Percentiles rank a stretch among this genome's conserved stretches.
Conservation (phyloP, 2,888 invertebrate species). For the Eupithecia inturbata region DNA sequence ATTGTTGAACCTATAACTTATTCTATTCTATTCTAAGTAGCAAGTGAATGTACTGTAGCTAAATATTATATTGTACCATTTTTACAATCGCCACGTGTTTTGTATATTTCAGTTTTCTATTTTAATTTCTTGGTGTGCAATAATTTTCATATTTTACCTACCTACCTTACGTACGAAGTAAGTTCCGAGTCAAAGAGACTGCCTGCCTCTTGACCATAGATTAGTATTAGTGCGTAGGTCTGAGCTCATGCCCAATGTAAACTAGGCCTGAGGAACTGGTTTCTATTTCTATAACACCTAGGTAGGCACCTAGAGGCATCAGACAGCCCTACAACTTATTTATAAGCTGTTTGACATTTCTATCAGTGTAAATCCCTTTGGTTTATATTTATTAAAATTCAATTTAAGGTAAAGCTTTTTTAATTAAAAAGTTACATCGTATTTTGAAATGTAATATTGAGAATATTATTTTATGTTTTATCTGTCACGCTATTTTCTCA, state of each 20-base stretch:
- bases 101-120: too few relatives aligned
- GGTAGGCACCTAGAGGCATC: not conserved
- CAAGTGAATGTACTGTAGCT: too few relatives aligned
- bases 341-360: constrained; percentile 24
- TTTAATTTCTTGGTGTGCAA: too few relatives aligned
- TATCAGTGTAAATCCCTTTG: constrained; percentile 13
- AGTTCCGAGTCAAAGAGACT: too few relatives aligned
- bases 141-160: too few relatives aligned
- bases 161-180: too few relatives aligned
- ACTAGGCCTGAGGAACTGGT: not conserved
- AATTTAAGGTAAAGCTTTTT: not conserved
- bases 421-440: constrained; percentile 3
- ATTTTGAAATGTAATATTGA: not conserved
- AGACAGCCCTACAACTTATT: not conserved
- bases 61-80: too few relatives aligned
- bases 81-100: too few relatives aligned
- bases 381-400: not conserved
- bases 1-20: too few relatives aligned
- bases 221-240: too few relatives aligned
- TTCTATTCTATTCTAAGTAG: too few relatives aligned
- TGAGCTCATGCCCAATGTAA: not conserved
- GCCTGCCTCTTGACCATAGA: too few relatives aligned
- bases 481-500: constrained; percentile 5
- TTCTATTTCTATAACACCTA: not conserved
- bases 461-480: not conserved